phyloP scores from a whole-genome alignment of 2,888 invertebrate genomes.

The Dinocampus coccinellae region DNA sequence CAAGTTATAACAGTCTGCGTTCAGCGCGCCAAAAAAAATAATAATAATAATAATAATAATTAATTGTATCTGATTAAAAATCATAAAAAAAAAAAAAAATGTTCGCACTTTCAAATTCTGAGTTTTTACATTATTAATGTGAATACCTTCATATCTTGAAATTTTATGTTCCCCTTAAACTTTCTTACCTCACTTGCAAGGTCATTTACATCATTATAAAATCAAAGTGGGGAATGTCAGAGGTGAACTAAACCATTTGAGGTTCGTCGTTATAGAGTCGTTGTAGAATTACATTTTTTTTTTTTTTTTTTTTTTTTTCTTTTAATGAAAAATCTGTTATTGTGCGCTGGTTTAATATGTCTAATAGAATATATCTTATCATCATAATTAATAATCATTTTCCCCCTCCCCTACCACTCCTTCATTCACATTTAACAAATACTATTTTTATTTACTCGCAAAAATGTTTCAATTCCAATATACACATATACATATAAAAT shows the following conservation, averaged over 20 bases:
- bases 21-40: slow-evolving; percentile 53
- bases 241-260: neutral
- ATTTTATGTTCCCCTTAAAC: neutral
- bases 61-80: slow-evolving; percentile 35
- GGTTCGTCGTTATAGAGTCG: slow-evolving; percentile 13
- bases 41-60: too few relatives aligned
- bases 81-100: slow-evolving; percentile 20
- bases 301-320: neutral
- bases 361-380: slow-evolving; percentile 2
- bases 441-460: neutral
- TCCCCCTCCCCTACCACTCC: neutral
- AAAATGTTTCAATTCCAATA: neutral
- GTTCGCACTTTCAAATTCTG: neutral
- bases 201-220: slow-evolving; percentile 7
- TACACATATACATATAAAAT: neutral
- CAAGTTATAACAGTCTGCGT: slow-evolving; percentile 56
- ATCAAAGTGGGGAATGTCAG: slow-evolving; percentile 18
- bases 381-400: neutral
- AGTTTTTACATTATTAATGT: slow-evolving; percentile 4
- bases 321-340: slow-evolving; percentile 27
- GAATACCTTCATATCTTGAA: neutral
- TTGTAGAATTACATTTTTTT: slow-evolving; percentile 20
- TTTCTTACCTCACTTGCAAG: neutral
- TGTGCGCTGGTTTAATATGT: slow-evolving; percentile 30
- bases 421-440: slow-evolving; percentile 3